phyloP scores from a whole-genome alignment of 2,888 invertebrate species.

The Torymus aiolomorphi region DNA sequence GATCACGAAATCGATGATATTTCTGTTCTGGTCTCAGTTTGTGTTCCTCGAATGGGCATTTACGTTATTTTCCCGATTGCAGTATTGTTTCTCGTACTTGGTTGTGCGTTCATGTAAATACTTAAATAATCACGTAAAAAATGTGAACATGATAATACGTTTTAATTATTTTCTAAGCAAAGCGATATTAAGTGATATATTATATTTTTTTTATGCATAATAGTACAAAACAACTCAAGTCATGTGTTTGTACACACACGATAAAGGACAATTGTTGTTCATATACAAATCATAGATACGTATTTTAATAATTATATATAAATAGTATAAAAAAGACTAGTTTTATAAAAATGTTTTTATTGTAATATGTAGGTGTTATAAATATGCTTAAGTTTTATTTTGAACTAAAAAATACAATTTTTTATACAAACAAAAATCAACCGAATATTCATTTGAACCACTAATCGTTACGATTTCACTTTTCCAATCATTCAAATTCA shows the following conservation, averaged over 20 bases:
- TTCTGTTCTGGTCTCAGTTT: conserved; percentile 84
- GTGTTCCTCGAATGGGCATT: conserved; percentile 86
- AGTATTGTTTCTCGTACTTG: conserved; percentile 85
- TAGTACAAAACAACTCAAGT: too few relatives aligned
- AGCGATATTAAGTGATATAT: conserved; percentile 1
- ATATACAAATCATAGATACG: conserved; percentile 5
- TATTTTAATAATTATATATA: conserved; percentile 37
- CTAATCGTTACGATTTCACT: too few relatives aligned
- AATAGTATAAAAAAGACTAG: not conserved
- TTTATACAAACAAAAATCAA: conserved; percentile 1
- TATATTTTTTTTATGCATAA: not conserved
- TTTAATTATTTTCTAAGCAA: not conserved
- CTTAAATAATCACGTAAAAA: conserved; percentile 1
- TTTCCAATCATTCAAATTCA: not conserved
- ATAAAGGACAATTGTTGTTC: not conserved
- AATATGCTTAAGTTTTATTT: too few relatives aligned
- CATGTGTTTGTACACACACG: too few relatives aligned
- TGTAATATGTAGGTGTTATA: not conserved
- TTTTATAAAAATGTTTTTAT: conserved; percentile 35
- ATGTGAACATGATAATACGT: too few relatives aligned
- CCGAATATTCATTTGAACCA: too few relatives aligned
- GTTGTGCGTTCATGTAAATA: conserved; percentile 87
- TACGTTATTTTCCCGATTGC: conserved; percentile 89
- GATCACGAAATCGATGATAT: conserved; percentile 86
- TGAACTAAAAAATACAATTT: conserved; percentile 8